Evolutionary conservation across 2,797 vertebrate species (phyloP), one percentile per base, ranked within the genome.

Genomic region (Clarias laeviceps): DNA sequence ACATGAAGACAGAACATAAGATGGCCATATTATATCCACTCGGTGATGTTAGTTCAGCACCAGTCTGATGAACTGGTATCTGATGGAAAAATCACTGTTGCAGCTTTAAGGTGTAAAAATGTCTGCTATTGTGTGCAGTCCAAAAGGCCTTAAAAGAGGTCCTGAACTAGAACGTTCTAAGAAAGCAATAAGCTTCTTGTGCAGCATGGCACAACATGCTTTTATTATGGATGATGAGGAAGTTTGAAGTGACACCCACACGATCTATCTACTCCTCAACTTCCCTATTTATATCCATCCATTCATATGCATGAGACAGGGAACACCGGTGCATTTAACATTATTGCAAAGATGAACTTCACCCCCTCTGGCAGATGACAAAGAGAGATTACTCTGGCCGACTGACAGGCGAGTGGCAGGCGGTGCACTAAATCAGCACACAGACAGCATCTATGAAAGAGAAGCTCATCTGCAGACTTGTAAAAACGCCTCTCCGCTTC

Each of bases 301-400:
- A 94, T 95, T 95, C 94, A 95, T 95, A 95, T 95, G 93, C 94
- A 95, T 94, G 94, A 95, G 93, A 91, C 90, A 93, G 85, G 92
- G 92, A 94, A 94, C 93, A 90, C 91, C 87, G 83, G 93, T 93
- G 94, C 93, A 94, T 95, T 95, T 94, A 94, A 94, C 86, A 88
- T 94, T 94, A 95, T 94, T 95, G 94, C 93, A 93, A 93, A 93
- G 91, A 87, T 88, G 93, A 94, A 93, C 92, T 91, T 92, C 92
- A 89, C 72, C 88, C 88, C 82, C 84, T 86, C 89, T 92, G 93
- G 93, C 92, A 92, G 92, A 90, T 94, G 94, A 95, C 93, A 93
- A 93, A 93, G 94, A 94, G 93, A 90, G 92, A 95, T 94, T 93
- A 93, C 94, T 89, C 90, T 91, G 91, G 92, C 93, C 91, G 91